phyloP scores from a whole-genome alignment of 2,888 invertebrate genomes.

The Sesamia inferens region DNA sequence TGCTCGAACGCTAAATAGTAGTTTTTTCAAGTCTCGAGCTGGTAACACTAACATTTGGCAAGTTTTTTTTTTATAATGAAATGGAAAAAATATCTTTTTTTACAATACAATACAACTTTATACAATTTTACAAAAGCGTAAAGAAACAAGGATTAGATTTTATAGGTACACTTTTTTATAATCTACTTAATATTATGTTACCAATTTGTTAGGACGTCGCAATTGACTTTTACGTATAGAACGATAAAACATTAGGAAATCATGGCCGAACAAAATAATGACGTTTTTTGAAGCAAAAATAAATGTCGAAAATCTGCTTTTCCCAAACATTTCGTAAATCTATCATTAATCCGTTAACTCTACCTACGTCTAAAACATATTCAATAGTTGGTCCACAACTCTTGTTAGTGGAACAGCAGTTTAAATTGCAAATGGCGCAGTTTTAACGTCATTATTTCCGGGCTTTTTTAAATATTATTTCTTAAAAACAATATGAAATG shows the following conservation, averaged over 20 bases:
- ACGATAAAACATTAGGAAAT: conserved; percentile 33
- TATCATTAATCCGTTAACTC: conserved; percentile 19
- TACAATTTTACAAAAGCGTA: conserved; percentile 63
- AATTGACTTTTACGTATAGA: conserved; percentile 67
- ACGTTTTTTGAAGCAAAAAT: conserved; percentile 32
- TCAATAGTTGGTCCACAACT: conserved; percentile 53
- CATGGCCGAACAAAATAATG: conserved; percentile 43
- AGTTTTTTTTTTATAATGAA: conserved; percentile 53
- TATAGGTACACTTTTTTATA: conserved; percentile 41
- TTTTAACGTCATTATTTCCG: conserved; percentile 42
- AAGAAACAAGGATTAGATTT: conserved; percentile 46
- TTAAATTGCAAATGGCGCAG: conserved; percentile 37
- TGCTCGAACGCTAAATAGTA: conserved; percentile 47
- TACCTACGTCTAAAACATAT: conserved; percentile 33
- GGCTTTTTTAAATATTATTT: conserved; percentile 6
- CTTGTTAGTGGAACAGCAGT: conserved; percentile 46
- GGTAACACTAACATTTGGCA: conserved; percentile 66
- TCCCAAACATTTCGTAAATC: conserved; percentile 13
- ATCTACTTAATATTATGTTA: conserved; percentile 16
- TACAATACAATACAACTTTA: conserved; percentile 57
- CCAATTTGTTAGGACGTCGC: conserved; percentile 53
- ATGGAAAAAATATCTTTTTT: conserved; percentile 55
- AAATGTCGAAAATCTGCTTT: conserved; percentile 21
- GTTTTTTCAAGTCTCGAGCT: conserved; percentile 51
- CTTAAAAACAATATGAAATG: conserved; percentile 11